Percentiles rank a stretch among this genome's conserved stretches.
Evolutionary conservation across 2,797 vertebrate genomes (phyloP).

Genomic region (Mareca penelope): DNA sequence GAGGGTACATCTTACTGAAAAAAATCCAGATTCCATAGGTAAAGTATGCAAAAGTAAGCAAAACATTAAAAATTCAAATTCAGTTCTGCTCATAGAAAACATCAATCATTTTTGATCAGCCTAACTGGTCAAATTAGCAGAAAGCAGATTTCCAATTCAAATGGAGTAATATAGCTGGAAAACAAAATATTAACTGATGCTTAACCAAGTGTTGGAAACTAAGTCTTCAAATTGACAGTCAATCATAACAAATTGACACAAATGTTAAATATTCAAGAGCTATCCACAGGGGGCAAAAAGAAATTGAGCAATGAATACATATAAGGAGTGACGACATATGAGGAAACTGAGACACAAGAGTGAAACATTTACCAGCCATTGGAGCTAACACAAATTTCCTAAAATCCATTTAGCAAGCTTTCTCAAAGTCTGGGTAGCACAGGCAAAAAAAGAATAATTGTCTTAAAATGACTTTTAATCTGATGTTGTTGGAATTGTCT

Average conservation of each 20-base stretch:
- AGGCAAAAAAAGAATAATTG: neutral
- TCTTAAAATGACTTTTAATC: neutral
- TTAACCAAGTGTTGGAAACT: neutral
- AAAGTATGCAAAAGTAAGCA: neutral
- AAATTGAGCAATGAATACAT: neutral
- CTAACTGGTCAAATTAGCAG: neutral
- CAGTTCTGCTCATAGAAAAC: neutral
- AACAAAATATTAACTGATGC: neutral
- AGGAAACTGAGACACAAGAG: neutral
- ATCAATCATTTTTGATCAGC: neutral
- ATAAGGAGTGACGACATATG: neutral
- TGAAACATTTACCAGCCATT: neutral
- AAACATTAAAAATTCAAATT: neutral
- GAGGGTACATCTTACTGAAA: neutral
- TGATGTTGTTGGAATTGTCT: neutral
- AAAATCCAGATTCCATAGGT: too few relatives aligned
- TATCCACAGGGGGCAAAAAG: neutral
- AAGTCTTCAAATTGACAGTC: neutral
- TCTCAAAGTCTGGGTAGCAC: neutral
- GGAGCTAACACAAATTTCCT: neutral
- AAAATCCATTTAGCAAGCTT: neutral
- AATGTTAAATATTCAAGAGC: neutral
- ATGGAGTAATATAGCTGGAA: neutral
- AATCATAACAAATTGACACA: neutral
- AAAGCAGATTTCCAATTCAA: neutral